These are phyloP conservation scores for Odocoileus hemionus DNA, from an alignment of 2,113 vertebrate genomes.

Conservation along the genomic window DNA sequence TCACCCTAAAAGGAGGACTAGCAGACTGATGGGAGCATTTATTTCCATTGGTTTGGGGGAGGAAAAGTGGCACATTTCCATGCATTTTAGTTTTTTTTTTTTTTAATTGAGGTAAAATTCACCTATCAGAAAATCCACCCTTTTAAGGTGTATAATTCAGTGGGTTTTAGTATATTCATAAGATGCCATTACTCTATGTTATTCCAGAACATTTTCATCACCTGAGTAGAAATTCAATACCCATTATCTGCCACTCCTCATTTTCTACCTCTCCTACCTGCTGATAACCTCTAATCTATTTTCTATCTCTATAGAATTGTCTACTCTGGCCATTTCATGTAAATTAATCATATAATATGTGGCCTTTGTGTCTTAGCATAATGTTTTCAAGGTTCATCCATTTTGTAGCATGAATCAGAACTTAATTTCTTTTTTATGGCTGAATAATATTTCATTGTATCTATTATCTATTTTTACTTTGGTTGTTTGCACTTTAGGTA, in stretches of 20 bases:
- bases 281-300: neutral
- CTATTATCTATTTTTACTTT: neutral
- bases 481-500: neutral
- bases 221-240: neutral
- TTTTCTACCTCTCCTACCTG: neutral
- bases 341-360: neutral
- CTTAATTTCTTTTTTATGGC: conserved; percentile 8
- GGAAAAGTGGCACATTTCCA: neutral
- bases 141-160: neutral
- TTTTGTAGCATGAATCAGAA: neutral
- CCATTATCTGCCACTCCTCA: neutral
- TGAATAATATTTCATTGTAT: neutral
- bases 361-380: neutral
- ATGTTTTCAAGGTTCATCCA: neutral
- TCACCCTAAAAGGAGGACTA: neutral
- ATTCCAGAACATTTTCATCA: conserved; percentile 17
- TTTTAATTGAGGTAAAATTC: neutral
- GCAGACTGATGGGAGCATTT: neutral
- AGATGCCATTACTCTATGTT: neutral
- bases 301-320: neutral
- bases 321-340: neutral
- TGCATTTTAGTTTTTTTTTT: neutral
- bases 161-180: neutral
- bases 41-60: neutral
- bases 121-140: neutral